phyloP scores from a whole-genome alignment of 2,888 invertebrate genomes.

The Eupithecia exiguata region DNA sequence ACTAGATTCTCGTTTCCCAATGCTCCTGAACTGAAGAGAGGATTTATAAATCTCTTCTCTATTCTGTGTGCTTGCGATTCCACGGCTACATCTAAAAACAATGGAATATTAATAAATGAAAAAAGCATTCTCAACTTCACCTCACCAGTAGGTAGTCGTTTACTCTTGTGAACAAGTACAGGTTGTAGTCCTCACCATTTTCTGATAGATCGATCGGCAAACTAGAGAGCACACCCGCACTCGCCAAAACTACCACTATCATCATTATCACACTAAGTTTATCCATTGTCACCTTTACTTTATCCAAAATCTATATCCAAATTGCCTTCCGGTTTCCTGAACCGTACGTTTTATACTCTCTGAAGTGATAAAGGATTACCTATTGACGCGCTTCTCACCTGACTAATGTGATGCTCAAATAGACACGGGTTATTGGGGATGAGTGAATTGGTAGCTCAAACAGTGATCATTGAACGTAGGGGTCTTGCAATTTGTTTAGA shows the following conservation, averaged over 20 bases:
- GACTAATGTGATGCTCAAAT: slow-evolving; percentile 34
- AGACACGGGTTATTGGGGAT: slow-evolving; percentile 27
- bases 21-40: slow-evolving; percentile 57
- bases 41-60: slow-evolving; percentile 66
- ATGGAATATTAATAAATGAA: background rate
- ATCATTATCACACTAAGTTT: slow-evolving; percentile 39
- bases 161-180: background rate
- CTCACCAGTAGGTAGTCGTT: background rate
- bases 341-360: slow-evolving; percentile 45
- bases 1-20: slow-evolving; percentile 48
- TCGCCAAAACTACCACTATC: slow-evolving; percentile 49
- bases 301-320: slow-evolving; percentile 5
- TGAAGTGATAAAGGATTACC: background rate
- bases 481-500: slow-evolving; percentile 13
- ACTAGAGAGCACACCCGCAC: slow-evolving; percentile 50
- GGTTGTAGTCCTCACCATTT: slow-evolving; percentile 46
- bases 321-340: slow-evolving; percentile 16
- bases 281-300: slow-evolving; percentile 45
- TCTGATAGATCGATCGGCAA: slow-evolving; percentile 53
- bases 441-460: slow-evolving; percentile 40
- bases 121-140: background rate
- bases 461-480: slow-evolving; percentile 31
- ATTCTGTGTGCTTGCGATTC: slow-evolving; percentile 49
- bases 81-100: slow-evolving; percentile 34
- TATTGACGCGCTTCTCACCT: slow-evolving; percentile 43